Conservation (phyloP, 2,888 invertebrate species). For the Limenitis camilla region DNA sequence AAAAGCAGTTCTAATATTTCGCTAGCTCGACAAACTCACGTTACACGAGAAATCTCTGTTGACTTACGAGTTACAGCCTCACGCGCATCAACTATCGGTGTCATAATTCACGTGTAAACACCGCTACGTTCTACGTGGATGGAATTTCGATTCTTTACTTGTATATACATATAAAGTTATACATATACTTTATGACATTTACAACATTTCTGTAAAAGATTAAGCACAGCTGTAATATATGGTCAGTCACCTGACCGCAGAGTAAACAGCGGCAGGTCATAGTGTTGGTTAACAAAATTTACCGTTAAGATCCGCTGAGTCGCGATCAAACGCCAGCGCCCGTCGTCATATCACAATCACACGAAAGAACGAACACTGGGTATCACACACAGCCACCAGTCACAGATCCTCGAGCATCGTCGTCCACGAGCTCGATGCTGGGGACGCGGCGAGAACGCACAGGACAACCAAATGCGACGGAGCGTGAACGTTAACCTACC, state of each 20-base stretch:
- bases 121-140: constrained; percentile 60
- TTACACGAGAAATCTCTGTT: constrained; percentile 39
- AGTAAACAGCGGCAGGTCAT: constrained; percentile 62
- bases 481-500: constrained; percentile 73
- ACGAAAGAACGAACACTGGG: constrained; percentile 45
- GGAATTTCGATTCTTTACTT: constrained; percentile 8
- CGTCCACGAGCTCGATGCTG: constrained; percentile 42
- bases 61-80: constrained; percentile 27
- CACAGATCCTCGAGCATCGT: constrained; percentile 54
- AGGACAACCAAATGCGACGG: constrained; percentile 67
- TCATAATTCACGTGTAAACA: constrained; percentile 69
- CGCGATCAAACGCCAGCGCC: constrained; percentile 44
- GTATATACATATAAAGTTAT: neutral
- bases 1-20: constrained; percentile 39
- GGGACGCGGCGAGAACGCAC: constrained; percentile 60
- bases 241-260: constrained; percentile 58
- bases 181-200: neutral
- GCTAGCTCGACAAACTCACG: constrained; percentile 35
- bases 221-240: constrained; percentile 28
- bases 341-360: constrained; percentile 49
- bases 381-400: constrained; percentile 62
- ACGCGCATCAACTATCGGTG: constrained; percentile 41
- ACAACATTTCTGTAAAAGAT: neutral
- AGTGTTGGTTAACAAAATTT: constrained; percentile 57
- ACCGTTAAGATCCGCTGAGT: constrained; percentile 67